Evolutionary conservation across 2,113 vertebrate species (phyloP).

Genomic region (Isurus oxyrinchus): DNA sequence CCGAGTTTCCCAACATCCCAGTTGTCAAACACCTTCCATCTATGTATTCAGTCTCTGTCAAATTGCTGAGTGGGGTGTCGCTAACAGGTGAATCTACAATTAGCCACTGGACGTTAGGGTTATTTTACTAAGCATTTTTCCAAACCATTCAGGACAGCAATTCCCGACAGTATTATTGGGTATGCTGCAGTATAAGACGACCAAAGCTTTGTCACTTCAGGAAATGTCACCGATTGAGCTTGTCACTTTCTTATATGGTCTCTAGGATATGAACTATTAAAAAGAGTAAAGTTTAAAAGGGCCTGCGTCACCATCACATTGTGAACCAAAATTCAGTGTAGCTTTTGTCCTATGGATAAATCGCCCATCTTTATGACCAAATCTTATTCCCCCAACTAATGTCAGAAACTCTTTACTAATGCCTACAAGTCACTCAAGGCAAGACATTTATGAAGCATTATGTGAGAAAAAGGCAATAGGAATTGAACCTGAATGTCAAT

Average conservation of each 20-base stretch:
- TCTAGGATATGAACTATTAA: not conserved
- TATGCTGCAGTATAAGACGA: no score
- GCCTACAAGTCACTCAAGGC: not conserved
- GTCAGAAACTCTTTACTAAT: not conserved
- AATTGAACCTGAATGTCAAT: slow-evolving; percentile 14
- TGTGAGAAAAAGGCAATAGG: not conserved
- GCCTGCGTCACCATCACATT: not conserved
- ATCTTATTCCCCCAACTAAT: not conserved
- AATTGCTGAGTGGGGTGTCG: not conserved
- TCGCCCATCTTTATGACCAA: not conserved
- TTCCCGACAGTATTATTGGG: not conserved
- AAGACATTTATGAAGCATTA: not conserved
- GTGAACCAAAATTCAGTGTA: not conserved
- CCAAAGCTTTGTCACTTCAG: not conserved
- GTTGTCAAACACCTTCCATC: not conserved
- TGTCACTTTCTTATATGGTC: not conserved
- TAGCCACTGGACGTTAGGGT: not conserved
- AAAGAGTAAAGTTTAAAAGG: not conserved
- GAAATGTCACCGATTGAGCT: not conserved
- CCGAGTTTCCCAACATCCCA: not conserved
- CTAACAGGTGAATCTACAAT: not conserved
- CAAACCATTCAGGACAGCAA: not conserved
- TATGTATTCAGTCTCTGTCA: not conserved
- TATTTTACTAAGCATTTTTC: not conserved
- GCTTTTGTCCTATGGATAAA: not conserved